Conservation (phyloP, 1,140 invertebrate genomes). For the Daktulosphaira vitifoliae region DNA sequence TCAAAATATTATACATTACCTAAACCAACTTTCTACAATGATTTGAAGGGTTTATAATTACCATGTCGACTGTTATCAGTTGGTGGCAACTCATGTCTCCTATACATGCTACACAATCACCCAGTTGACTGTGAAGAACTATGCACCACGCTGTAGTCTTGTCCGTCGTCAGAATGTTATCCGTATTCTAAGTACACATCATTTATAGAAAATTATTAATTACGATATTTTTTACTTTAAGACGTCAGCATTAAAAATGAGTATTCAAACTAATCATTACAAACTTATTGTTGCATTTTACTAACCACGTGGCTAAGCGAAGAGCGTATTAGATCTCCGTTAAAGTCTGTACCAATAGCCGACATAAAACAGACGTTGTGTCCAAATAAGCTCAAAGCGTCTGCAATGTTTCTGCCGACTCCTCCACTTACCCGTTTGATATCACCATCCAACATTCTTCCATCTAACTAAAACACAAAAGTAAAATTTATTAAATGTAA, state of each 20-base stretch:
- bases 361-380: conserved; percentile 62
- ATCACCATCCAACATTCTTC: conserved; percentile 60
- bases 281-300: not conserved
- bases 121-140: conserved; percentile 57
- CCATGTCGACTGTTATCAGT: conserved; percentile 55
- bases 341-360: conserved; percentile 64
- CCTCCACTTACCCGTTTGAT: conserved; percentile 65
- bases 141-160: conserved; percentile 62
- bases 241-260: no score
- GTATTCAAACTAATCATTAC: no score
- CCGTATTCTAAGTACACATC: not conserved
- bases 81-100: conserved; percentile 76
- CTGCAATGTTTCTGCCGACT: conserved; percentile 84
- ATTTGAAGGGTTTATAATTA: no score
- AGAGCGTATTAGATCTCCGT: conserved; percentile 37
- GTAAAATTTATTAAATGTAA: no score
- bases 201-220: no score
- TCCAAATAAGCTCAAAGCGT: conserved; percentile 66
- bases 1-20: no score
- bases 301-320: conserved; percentile 23
- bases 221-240: no score
- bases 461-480: conserved; percentile 55
- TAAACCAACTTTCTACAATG: no score
- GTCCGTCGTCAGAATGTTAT: not conserved
- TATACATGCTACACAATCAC: conserved; percentile 68